phyloP scores from a whole-genome alignment of 2,113 vertebrate genomes.

The Oceanites oceanicus region DNA sequence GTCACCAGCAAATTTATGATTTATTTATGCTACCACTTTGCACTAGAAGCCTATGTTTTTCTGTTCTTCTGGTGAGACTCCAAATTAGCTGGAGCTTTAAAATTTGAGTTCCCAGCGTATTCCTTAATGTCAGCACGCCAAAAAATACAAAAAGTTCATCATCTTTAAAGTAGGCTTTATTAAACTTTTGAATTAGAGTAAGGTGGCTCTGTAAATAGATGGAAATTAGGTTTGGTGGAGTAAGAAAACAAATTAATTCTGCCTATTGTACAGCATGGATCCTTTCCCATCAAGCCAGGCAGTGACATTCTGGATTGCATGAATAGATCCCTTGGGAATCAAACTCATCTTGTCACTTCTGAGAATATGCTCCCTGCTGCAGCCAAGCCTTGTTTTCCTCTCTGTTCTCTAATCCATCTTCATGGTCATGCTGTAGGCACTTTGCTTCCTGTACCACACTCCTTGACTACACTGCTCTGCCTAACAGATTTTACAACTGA shows the following conservation, averaged over 20 bases:
- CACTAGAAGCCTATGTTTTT: not conserved
- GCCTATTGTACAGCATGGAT: not conserved
- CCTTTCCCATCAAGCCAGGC: not conserved
- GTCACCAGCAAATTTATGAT: not conserved
- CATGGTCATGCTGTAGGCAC: not conserved
- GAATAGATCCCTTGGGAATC: not conserved
- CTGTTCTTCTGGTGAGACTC: not conserved
- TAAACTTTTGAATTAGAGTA: not conserved
- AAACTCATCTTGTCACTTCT: not conserved
- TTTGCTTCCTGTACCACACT: not conserved
- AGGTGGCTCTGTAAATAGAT: not conserved
- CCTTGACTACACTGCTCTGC: rapidly evolving
- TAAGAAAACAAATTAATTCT: not conserved
- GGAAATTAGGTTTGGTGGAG: not conserved
- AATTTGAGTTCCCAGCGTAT: not conserved
- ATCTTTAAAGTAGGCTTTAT: not conserved
- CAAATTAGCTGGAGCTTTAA: not conserved
- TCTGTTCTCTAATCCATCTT: not conserved
- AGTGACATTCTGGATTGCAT: not conserved
- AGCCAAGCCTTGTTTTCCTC: not conserved
- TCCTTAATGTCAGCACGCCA: not conserved
- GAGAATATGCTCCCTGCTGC: not conserved
- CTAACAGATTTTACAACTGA: not conserved
- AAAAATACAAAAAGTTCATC: not conserved
- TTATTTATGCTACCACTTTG: not conserved